Base-by-base conservation (phyloP, 1,140 invertebrate genomes). In the Drosophila busckii region DNA sequence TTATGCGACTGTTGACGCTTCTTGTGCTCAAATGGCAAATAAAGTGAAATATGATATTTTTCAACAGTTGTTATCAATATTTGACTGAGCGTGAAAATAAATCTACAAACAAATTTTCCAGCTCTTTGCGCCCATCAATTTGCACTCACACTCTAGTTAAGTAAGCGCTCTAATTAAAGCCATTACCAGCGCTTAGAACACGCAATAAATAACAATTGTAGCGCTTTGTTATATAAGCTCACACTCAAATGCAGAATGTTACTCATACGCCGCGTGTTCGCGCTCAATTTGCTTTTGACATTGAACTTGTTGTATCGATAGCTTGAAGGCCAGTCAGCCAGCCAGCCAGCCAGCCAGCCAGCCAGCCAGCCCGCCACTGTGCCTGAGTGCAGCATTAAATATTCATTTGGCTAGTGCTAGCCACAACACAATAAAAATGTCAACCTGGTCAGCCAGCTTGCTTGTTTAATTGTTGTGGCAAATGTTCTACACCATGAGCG, bases 401-500 rank as follows among this genome's bases (percentile, higher is more conserved):
- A 78, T 78, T 78, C 69, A 73, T 78, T 80, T 73, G 49, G 32
- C 16, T 48, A 62, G 35, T 68, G 53, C 53, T 49, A 52, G 70
- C 41, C 66, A 31, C 75, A 56, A 71, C 73, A n/a, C n/a, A 73
- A 65, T 80, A 78, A 80, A 80, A 78, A 73, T 44, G 63, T 58
- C 68, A 55, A 42, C 17, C 23, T 37, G 32, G 23, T 13, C 38
- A 32, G 13, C 19, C 29, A 46, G 28, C n/a, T n/a, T 68, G 80
- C 42, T 56, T 60, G 66, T 78, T 73, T 78, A 78, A 80, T 78
- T 80, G 73, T 65, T 68, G 31, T 52, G 52, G 49, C 73, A 60
- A 56, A 80, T 42, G 50, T 41, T 52, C 26, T 49, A 40, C n/a
- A n/a, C n/a, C n/a, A 66, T 38, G 54, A 28, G 48, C 22, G 31